Base-by-base conservation (phyloP, 2,797 vertebrate species). In the Triplophysa bombifrons region DNA sequence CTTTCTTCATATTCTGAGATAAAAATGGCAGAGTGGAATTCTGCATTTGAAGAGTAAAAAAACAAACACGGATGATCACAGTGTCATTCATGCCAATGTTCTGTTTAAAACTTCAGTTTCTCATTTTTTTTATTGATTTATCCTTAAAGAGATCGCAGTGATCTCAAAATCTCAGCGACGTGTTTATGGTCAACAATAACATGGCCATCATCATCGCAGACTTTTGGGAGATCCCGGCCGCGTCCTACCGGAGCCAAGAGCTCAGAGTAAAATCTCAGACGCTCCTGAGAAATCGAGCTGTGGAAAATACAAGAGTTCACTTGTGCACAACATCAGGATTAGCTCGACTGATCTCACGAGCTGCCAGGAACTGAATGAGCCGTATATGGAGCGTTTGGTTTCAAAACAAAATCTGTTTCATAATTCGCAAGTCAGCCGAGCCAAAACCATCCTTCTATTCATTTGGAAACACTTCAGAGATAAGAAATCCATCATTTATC, bases 131-230 rank as follows among this genome's bases (percentile, higher is more conserved):
- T 14, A 48, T 48, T 48, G 14, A 13, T 48, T 41, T 41, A 10
- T 41, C 41, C 11, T 2, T 41, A 41, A 51, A 51, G 50, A 51
- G 50, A 51, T 16, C 2, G 13, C 3, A 30, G 60, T 17, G 10
- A 34, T 30, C 34, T 30, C 27, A 30, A 2, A 58, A 58, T 22
- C 44, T 71, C 80, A 77, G 41, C 64, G n/a, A 63, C 61, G 67
- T 83, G 82, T 87, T 87, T 86, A 85, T 58, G 78, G 80, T 81
- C 77, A 76, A 68, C 63, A 50, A 61, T 48, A 76, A 63, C 60
- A 46, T 74, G 60, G 67, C 55, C 64, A 80, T 81, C 84, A 82
- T 75, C 84, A 78, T 80, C 77, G 66, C 74, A 78, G 81, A 56
- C 30, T 53, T 27, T 60, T 27, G 13, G 22, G 58, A 60, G 56